Evolutionary conservation across 1,140 invertebrate species (phyloP).

Genomic region (Trichoplusia ni): DNA sequence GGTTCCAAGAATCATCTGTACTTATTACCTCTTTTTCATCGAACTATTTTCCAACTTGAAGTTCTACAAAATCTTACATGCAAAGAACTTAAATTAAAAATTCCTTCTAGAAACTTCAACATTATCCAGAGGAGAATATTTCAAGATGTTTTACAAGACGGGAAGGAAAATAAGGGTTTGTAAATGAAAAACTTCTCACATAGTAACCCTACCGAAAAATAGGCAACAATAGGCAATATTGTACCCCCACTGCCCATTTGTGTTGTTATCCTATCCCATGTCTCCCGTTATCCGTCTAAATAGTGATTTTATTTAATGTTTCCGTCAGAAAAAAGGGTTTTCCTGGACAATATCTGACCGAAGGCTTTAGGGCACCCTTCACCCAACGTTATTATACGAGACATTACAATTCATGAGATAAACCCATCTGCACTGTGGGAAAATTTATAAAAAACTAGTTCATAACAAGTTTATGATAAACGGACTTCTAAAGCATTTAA

Average conservation of each 20-base stretch:
- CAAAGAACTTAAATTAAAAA: too few species aligned
- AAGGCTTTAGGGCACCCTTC: slow-evolving; percentile 15
- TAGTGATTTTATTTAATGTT: slow-evolving; percentile 41
- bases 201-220: background rate
- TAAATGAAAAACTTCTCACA: slow-evolving; percentile 14
- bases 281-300: slow-evolving; percentile 20
- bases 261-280: slow-evolving; percentile 26
- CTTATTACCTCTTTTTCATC: too few species aligned
- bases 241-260: slow-evolving; percentile 1
- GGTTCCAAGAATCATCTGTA: too few species aligned
- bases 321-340: slow-evolving; percentile 35
- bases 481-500: too few species aligned
- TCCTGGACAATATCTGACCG: slow-evolving; percentile 20
- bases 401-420: slow-evolving; percentile 45
- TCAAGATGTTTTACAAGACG: background rate
- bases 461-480: too few species aligned
- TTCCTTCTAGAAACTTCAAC: too few species aligned
- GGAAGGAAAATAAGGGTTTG: slow-evolving; percentile 8
- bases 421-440: slow-evolving; percentile 21
- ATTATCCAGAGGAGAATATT: too few species aligned
- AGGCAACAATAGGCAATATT: slow-evolving; percentile 7
- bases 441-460: slow-evolving; percentile 23
- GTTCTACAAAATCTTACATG: too few species aligned
- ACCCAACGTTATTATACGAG: slow-evolving; percentile 31
- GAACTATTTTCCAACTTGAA: too few species aligned